These are phyloP conservation scores for Selene dorsalis DNA, from an alignment of 2,797 vertebrate genomes.

Conservation along the genomic window DNA sequence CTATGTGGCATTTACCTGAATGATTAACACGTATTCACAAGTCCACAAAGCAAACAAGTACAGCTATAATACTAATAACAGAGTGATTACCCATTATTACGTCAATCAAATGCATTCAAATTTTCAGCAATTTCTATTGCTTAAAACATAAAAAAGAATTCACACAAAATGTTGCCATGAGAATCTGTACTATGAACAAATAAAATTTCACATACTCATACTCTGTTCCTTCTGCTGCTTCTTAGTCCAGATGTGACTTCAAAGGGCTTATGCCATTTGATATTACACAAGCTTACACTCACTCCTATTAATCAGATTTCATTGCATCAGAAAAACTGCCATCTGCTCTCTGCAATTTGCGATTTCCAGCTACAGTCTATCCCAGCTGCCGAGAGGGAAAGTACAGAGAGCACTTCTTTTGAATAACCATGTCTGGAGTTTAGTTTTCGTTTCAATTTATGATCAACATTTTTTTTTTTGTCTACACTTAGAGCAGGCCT, in stretches of 20 bases:
- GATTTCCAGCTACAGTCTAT: conserved; percentile 13
- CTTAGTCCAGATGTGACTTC: conserved; percentile 24
- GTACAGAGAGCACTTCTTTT: conserved; percentile 1
- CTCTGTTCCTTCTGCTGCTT: conserved; percentile 9
- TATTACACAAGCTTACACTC: conserved; percentile 20
- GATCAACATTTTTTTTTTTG: neutral
- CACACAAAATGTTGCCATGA: neutral
- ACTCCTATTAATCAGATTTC: conserved; percentile 23
- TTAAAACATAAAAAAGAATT: neutral
- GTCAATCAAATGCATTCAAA: neutral
- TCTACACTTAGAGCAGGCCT: neutral
- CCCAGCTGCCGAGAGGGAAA: conserved; percentile 22
- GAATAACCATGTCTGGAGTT: neutral
- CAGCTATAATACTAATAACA: neutral
- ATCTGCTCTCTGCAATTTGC: conserved; percentile 30
- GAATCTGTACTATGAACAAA: conserved; percentile 2
- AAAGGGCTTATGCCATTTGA: conserved; percentile 23
- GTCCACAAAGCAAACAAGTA: neutral
- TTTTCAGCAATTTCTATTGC: neutral
- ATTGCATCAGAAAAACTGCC: conserved; percentile 23
- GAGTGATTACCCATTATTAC: neutral
- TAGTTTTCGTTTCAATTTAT: conserved; percentile 55
- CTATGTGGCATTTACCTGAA: neutral
- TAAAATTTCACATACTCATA: neutral
- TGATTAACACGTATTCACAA: neutral